A percentile compares a stretch with the other conserved stretches of the same genome.
Conservation (phyloP, 2,113 vertebrate species). For the Fregetta grallaria region DNA sequence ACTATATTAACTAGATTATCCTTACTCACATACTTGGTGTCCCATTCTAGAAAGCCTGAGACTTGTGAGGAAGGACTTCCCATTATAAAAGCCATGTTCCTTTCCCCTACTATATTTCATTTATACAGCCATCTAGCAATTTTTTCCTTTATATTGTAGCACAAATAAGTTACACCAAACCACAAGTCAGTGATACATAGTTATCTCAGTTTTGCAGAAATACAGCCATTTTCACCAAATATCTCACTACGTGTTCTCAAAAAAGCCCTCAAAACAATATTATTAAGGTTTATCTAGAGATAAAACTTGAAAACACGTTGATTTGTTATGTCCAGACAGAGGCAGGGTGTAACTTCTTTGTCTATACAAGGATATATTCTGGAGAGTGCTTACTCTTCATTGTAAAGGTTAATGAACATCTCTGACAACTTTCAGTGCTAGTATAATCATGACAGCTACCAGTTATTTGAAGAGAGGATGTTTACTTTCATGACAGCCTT, state of each 20-base stretch:
- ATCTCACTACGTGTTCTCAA: neutral
- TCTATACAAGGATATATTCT: neutral
- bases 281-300: neutral
- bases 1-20: neutral
- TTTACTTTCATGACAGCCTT: neutral
- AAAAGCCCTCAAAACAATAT: neutral
- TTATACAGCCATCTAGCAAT: neutral
- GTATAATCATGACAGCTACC: neutral
- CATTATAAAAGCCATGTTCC: neutral
- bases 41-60: neutral
- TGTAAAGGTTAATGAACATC: neutral
- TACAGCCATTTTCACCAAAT: neutral
- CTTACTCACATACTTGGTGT: neutral
- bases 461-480: neutral
- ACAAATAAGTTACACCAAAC: neutral
- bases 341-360: neutral
- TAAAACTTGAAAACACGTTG: neutral
- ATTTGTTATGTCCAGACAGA: neutral
- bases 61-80: neutral
- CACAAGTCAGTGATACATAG: neutral
- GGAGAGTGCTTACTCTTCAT: neutral
- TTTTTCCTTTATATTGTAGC: neutral
- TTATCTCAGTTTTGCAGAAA: neutral
- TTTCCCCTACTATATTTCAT: neutral
- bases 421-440: neutral